Conservation (phyloP, 2,797 vertebrate species). For the Gila robusta region DNA sequence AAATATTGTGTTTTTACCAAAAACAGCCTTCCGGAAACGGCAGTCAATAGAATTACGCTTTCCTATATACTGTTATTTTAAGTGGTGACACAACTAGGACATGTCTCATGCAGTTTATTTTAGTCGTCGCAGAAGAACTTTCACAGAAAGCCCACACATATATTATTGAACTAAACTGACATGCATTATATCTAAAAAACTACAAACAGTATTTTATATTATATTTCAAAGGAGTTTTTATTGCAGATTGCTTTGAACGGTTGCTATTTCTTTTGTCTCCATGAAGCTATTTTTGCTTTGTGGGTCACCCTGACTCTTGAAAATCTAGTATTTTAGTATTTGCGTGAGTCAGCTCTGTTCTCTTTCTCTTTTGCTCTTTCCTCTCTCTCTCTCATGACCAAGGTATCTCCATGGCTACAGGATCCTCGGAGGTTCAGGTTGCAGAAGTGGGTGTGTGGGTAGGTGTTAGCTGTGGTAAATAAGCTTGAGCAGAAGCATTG, state of each 20-base stretch:
- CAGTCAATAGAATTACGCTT: background rate
- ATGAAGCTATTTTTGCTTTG: conserved; percentile 9
- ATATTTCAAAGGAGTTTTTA: background rate
- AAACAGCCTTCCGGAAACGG: background rate
- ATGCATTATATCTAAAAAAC: background rate
- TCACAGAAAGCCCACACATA: background rate
- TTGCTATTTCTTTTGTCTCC: conserved; percentile 5
- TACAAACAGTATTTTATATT: background rate
- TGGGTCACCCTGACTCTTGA: conserved; percentile 32
- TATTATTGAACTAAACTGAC: background rate
- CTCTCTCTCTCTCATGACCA: conserved; percentile 40
- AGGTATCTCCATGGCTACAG: conserved; percentile 65
- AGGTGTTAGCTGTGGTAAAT: conserved; percentile 49
- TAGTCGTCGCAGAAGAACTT: background rate
- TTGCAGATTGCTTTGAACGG: background rate
- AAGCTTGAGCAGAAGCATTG: conserved; percentile 26
- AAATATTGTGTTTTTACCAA: conserved; percentile 14
- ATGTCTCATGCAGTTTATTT: conserved; percentile 33
- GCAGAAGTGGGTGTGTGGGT: conserved; percentile 56
- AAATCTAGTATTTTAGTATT: conserved; percentile 30
- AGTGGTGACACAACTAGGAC: conserved; percentile 33
- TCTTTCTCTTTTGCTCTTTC: conserved; percentile 40
- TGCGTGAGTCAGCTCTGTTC: conserved; percentile 56
- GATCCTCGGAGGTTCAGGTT: conserved; percentile 50
- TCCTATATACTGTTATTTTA: conserved; percentile 11